phyloP scores from a whole-genome alignment of 1,140 invertebrate genomes.

The Ditylenchus dipsaci region DNA sequence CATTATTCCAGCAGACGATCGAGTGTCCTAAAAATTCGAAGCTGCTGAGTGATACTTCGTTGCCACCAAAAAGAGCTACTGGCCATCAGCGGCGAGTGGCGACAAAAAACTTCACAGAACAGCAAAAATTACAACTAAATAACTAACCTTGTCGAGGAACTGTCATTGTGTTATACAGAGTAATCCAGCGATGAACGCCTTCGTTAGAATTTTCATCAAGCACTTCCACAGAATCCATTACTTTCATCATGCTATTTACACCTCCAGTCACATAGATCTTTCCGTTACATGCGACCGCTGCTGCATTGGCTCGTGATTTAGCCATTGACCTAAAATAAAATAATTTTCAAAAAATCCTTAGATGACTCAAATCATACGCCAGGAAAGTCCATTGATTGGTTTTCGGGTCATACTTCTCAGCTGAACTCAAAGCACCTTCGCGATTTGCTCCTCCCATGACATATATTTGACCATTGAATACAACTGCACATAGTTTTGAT shows the following conservation, averaged over 20 bases:
- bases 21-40: not conserved
- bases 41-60: no score
- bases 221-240: not conserved
- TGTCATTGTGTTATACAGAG: not conserved
- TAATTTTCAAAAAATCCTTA: not conserved
- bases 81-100: no score
- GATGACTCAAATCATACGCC: not conserved
- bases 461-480: not conserved
- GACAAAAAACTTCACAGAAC: no score
- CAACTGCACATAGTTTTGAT: not conserved
- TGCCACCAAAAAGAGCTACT: no score
- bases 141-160: not conserved
- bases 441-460: not conserved
- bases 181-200: not conserved
- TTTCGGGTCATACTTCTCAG: not conserved
- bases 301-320: not conserved
- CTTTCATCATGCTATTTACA: not conserved
- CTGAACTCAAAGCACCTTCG: not conserved
- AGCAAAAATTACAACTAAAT: not conserved
- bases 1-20: not conserved
- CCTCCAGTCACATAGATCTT: not conserved
- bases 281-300: not conserved
- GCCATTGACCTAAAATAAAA: not conserved
- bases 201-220: not conserved
- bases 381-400: not conserved